Conservation (phyloP, 2,888 invertebrate genomes). For the Callimorpha dominula region DNA sequence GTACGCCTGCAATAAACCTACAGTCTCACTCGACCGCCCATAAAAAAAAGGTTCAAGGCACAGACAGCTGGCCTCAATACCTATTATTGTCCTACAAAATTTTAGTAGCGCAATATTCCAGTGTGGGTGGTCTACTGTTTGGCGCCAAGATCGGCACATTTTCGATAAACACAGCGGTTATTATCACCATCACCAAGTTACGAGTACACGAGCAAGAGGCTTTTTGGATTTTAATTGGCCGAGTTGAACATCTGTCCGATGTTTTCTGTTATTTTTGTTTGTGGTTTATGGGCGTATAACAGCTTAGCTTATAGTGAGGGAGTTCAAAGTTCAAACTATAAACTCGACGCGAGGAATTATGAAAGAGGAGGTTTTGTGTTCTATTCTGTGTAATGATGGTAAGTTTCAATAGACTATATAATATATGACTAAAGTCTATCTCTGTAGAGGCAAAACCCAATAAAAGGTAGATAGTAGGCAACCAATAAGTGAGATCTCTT, state of each 20-base stretch:
- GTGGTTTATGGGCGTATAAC: constrained; percentile 11
- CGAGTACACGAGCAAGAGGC: neutral
- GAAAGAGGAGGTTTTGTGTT: constrained; percentile 4
- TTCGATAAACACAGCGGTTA: constrained; percentile 22
- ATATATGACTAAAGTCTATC: too few species aligned
- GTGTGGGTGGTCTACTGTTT: constrained; percentile 43
- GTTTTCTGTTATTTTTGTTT: constrained; percentile 8
- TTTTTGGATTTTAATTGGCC: constrained; percentile 25
- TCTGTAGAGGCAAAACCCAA: too few species aligned
- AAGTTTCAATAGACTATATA: too few species aligned
- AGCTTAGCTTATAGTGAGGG: neutral
- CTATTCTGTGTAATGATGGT: neutral
- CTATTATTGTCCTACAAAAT: constrained; percentile 10
- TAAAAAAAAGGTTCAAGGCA: constrained; percentile 37
- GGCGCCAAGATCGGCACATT: constrained; percentile 33
- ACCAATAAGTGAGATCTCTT: too few species aligned
- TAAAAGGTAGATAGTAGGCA: too few species aligned
- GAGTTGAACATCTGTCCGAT: constrained; percentile 19
- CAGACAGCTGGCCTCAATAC: constrained; percentile 6
- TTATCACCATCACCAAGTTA: constrained; percentile 11
- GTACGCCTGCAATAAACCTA: neutral
- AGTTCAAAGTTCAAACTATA: constrained; percentile 9
- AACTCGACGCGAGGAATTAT: neutral
- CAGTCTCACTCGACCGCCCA: constrained; percentile 11
- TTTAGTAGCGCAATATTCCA: constrained; percentile 5